Evolutionary conservation across 2,888 invertebrate genomes (phyloP).

Genomic region (Bruchidius siliquastri): DNA sequence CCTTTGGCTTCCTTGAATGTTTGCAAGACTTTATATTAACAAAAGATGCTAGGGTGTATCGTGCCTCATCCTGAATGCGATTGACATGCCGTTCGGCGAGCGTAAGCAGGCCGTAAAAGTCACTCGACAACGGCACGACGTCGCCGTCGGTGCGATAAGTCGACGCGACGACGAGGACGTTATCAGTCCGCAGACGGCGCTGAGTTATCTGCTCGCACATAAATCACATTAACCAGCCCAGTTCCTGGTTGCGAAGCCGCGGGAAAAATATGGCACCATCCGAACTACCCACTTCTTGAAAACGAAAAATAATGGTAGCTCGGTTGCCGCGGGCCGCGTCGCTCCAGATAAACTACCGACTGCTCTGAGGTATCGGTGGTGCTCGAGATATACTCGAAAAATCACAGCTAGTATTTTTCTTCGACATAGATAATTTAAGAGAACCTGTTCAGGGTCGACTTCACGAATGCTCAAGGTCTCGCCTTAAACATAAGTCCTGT

Average conservation of each 20-base stretch:
- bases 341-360: constrained; percentile 28
- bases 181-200: background rate
- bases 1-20: no score
- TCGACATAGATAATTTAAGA: no score
- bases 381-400: background rate
- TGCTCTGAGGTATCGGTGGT: background rate
- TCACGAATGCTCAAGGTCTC: no score
- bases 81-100: background rate
- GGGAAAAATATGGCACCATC: constrained; percentile 40
- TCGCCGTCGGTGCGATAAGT: background rate
- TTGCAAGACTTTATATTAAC: no score
- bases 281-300: constrained; percentile 39
- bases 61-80: no score
- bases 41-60: no score
- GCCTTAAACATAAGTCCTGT: no score
- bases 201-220: constrained; percentile 38
- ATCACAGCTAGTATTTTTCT: no score
- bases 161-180: background rate
- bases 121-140: background rate
- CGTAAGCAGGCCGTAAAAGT: background rate
- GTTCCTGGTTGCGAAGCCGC: constrained; percentile 33
- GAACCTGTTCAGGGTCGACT: no score
- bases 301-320: constrained; percentile 41
- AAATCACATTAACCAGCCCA: constrained; percentile 45
- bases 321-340: constrained; percentile 36